Conservation (phyloP, 1,140 invertebrate genomes). For the Zophobas morio region DNA sequence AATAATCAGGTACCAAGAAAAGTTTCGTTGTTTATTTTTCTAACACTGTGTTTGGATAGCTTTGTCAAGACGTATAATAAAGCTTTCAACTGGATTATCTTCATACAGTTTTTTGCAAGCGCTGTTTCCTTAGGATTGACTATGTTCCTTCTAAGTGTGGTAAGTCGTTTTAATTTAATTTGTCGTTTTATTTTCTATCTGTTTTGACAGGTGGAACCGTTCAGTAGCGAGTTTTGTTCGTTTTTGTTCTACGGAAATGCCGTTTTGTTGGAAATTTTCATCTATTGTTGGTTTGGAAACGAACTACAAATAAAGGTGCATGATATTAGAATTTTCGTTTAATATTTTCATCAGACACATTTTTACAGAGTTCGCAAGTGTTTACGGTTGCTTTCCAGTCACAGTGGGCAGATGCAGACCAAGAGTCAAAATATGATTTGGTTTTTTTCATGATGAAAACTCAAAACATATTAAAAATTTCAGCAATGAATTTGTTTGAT, state of each 20-base stretch:
- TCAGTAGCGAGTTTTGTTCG: background rate
- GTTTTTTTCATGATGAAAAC: no score
- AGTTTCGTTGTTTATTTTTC: no score
- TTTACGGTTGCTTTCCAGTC: no score
- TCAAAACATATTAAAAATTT: no score
- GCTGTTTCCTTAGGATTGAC: background rate
- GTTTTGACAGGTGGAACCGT: background rate
- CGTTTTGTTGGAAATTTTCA: background rate
- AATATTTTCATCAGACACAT: background rate
- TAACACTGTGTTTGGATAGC: background rate
- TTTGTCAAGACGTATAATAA: background rate
- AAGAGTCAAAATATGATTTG: background rate
- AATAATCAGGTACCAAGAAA: no score
- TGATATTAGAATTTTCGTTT: background rate
- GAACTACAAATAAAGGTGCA: background rate
- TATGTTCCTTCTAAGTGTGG: conserved; percentile 15
- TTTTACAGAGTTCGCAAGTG: background rate
- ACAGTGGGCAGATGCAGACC: no score
- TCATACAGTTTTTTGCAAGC: conserved; percentile 5
- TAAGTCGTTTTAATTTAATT: background rate
- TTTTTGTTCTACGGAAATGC: background rate
- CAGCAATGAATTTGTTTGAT: no score
- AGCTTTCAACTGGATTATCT: background rate
- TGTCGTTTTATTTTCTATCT: background rate
- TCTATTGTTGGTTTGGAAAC: background rate